A percentile compares a stretch with the other conserved stretches of the same genome.
Conservation (phyloP, 2,888 invertebrate genomes). For the Tachina fera region DNA sequence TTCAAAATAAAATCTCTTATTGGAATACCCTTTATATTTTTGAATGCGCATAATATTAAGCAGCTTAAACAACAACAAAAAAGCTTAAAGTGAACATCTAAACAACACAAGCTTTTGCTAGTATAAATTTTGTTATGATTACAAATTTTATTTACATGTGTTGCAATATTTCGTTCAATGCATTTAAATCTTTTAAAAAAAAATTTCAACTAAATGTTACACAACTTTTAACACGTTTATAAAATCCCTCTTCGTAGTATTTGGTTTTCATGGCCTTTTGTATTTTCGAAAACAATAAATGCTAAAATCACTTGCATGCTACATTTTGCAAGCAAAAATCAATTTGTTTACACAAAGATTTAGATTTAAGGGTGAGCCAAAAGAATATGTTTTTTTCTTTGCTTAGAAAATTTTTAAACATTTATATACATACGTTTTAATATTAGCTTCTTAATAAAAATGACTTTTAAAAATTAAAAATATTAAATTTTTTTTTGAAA, state of each 20-base stretch:
- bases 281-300: constrained; percentile 48
- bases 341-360: not conserved
- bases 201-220: constrained; percentile 29
- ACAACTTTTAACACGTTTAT: constrained; percentile 29
- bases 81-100: too few species aligned
- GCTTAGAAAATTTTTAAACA: too few species aligned
- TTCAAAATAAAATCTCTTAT: too few species aligned
- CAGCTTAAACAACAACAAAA: too few species aligned
- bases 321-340: constrained; percentile 18
- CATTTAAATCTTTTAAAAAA: not conserved
- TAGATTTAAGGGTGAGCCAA: not conserved
- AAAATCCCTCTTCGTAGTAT: constrained; percentile 28
- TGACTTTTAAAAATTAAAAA: too few species aligned
- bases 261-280: constrained; percentile 19
- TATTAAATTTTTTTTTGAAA: too few species aligned
- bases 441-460: too few species aligned
- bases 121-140: not conserved
- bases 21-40: too few species aligned
- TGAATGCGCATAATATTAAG: too few species aligned
- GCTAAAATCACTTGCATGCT: constrained; percentile 55
- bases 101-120: too few species aligned
- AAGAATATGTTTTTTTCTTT: too few species aligned
- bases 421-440: too few species aligned
- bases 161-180: not conserved
- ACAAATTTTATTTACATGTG: not conserved